Base-by-base conservation (phyloP, 2,113 vertebrate genomes). In the Solenodon paradoxus region DNA sequence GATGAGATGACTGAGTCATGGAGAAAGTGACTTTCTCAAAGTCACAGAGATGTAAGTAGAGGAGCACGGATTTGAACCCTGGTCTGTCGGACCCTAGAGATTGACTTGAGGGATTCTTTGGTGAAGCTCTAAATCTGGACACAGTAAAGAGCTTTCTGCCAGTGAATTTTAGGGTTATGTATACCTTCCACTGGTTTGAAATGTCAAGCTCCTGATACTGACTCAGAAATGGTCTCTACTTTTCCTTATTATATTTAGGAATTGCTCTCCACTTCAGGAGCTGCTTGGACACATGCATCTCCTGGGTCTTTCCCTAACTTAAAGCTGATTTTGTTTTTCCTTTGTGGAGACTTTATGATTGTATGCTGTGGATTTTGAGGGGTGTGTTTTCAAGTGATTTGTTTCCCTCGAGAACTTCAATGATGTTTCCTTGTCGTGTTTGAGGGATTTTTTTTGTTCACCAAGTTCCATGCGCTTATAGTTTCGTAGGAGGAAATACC, bases 401-500 rank as follows among this genome's bases (percentile, higher is more conserved):
- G 22, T 85, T 90, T 84, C 66, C 53, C n/a, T 69, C 53, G 64
- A 72, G 47, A 94, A 81, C 51, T 95, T 90, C 75, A 17, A 77
- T 53, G 20, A 57, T 17, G 32, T 71, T 90, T 93, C 3, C 2
- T 81, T 61, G 80, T 53, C 75, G 93, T 71, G 68, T 90, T 87
- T 88, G 57, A 64, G 38, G 83, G 20, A 45, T 93, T 80, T 84
- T 17, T 78, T 85, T 94, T 83, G 68, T 93, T 91, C 28, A 53
- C 53, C 47, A 72, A 68, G 32, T 83, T 78, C 49, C 38, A 96
- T 71, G 92, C 30, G 38, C 26, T 90, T 91, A 61, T 40, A 35
- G 8, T 95, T 96, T 88, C 86, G 83, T 61, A 63, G 75, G 40
- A 90, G 55, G 74, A 94, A 97, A 96, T 84, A 72, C 55, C 30